Evolutionary conservation across 2,113 vertebrate species (phyloP).

Genomic region (Eptesicus fuscus): DNA sequence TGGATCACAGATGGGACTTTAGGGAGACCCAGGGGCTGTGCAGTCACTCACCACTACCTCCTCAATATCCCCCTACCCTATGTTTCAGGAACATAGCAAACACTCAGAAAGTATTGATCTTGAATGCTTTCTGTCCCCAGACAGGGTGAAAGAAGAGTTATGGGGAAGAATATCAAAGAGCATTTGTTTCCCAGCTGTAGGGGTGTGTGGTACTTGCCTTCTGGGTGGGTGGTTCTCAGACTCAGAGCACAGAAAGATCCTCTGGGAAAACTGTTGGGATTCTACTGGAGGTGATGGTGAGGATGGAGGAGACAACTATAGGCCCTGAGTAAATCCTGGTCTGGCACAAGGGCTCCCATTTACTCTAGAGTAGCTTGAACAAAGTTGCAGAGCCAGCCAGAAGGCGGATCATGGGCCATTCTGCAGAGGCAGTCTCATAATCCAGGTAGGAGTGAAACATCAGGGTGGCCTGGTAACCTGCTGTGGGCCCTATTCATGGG

Average conservation of each 20-base stretch:
- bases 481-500: background rate
- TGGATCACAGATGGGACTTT: background rate
- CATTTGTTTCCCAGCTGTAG: background rate
- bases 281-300: background rate
- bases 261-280: background rate
- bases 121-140: background rate
- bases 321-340: background rate
- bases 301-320: background rate
- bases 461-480: background rate
- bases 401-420: accelerated
- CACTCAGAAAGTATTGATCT: background rate
- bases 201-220: background rate
- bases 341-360: too few species aligned
- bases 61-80: background rate
- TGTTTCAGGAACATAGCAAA: background rate
- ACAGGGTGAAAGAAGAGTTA: background rate
- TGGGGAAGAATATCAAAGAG: background rate
- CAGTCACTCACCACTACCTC: background rate
- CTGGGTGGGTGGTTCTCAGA: background rate
- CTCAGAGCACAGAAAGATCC: accelerated
- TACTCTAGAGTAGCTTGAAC: background rate
- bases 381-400: background rate
- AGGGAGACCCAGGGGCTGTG: background rate
- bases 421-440: background rate
- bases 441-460: background rate